A percentile compares a stretch with the other conserved stretches of the same genome.
Evolutionary conservation across 2,797 vertebrate species (phyloP).

Genomic region (Etheostoma perlongum): DNA sequence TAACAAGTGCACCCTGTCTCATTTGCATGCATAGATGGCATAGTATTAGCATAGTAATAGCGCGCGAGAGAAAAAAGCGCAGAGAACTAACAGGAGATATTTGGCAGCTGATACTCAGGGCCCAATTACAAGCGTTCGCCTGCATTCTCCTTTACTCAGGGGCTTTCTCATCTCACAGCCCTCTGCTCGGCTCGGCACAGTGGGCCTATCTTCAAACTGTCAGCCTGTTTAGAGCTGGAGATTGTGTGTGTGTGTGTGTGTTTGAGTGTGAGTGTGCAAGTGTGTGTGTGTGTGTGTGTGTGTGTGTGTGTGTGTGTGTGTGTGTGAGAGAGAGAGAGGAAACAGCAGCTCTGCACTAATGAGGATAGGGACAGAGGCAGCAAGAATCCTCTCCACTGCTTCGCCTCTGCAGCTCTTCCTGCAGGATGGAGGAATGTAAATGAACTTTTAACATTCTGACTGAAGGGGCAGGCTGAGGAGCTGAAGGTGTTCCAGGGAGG

Average conservation of each 20-base stretch:
- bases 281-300: background rate
- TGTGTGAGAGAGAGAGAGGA: background rate
- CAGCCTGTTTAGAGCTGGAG: constrained; percentile 74
- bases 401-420: constrained; percentile 59
- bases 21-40: constrained; percentile 75
- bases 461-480: constrained; percentile 31
- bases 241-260: constrained; percentile 45
- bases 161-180: constrained; percentile 79
- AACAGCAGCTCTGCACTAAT: constrained; percentile 72
- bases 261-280: background rate
- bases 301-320: constrained; percentile 7
- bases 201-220: constrained; percentile 81
- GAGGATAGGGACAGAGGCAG: constrained; percentile 74
- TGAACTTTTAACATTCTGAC: constrained; percentile 56
- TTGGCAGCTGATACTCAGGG: constrained; percentile 79
- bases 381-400: constrained; percentile 62
- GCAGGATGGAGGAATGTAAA: constrained; percentile 71
- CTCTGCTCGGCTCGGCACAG: constrained; percentile 62
- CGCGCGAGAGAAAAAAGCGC: constrained; percentile 7
- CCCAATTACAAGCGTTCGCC: constrained; percentile 78
- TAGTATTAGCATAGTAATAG: constrained; percentile 78
- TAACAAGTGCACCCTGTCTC: constrained; percentile 59
- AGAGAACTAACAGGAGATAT: constrained; percentile 75
- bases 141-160: constrained; percentile 76
- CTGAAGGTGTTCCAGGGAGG: constrained; percentile 34